Base-by-base conservation (phyloP, 2,113 vertebrate genomes). In the Varanus komodoensis region DNA sequence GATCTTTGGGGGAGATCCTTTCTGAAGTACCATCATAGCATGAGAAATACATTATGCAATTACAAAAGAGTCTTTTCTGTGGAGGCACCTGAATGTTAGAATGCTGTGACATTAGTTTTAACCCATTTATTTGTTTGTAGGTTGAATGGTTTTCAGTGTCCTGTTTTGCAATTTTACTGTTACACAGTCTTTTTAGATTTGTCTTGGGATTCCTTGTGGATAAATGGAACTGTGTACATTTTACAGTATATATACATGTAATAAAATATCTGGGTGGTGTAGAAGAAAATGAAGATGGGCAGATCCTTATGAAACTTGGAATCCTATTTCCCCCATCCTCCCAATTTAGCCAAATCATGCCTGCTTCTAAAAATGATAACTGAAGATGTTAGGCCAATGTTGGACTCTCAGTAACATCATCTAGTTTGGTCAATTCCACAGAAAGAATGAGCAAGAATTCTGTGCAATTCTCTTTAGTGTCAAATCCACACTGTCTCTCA, bases 371-470 rank as follows among this genome's bases (percentile, higher is more conserved):
- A 29, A 48, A 67, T 5, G n/a, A 27, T 44, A 87, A 27, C 71
- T 27, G 38, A 78, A 44, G 8, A 17, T 17, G 23, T 8, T 75
- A 14, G n/a, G n/a, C 7, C 6, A 38, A 32, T 8, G 14, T 2
- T n/a, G 52, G 12, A 29, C 32, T 25, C 32, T 54, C 19, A 25
- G 12, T 19, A 15, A 84, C 34, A 44, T 14, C 34, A n/a, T 52
- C 69, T 34, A 81, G 3, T 54, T 80, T 82, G 87, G 78, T 0
- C 86, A 89, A 64, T 57, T 23, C 34, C 68, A 93, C 89, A 93
- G 86, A 4, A 87, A 52, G 81, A 84, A 92, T 93, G 89, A 89
- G 8, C 0, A 34, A 84, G 87, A 78, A 32, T 75, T 89, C 78
- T 23, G 71, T 85, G 52, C 68, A 64, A 48, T n/a, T 83, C 84